These are phyloP conservation scores for Triplophysa siluroides DNA, from an alignment of 2,113 vertebrate genomes.

Conservation along the genomic window DNA sequence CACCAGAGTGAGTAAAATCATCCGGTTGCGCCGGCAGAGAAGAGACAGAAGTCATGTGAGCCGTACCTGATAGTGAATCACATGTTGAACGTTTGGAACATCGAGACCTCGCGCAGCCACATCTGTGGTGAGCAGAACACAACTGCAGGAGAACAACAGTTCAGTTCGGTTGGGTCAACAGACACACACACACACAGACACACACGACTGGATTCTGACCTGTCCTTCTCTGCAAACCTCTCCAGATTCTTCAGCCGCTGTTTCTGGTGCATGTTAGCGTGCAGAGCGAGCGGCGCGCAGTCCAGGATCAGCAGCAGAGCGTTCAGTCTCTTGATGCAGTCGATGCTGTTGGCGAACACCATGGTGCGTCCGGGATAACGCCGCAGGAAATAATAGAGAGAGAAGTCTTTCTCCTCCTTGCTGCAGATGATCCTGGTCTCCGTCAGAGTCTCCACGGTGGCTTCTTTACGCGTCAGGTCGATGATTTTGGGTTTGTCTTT, in stretches of 20 bases:
- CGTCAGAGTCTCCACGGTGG: constrained; percentile 89
- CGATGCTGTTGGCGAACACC: constrained; percentile 98
- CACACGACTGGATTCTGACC: constrained; percentile 70
- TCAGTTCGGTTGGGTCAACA: neutral
- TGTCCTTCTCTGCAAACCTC: constrained; percentile 87
- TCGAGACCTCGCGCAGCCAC: constrained; percentile 96
- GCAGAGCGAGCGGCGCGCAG: constrained; percentile 82
- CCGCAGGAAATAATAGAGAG: constrained; percentile 93
- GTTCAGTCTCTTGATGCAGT: constrained; percentile 91
- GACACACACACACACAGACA: neutral
- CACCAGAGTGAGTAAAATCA: neutral
- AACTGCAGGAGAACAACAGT: constrained; percentile 70
- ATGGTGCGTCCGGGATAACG: constrained; percentile 92
- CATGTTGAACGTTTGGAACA: constrained; percentile 92
- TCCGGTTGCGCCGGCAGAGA: neutral
- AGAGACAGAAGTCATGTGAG: neutral
- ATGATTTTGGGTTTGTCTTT: constrained; percentile 90
- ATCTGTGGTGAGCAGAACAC: constrained; percentile 92
- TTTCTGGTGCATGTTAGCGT: constrained; percentile 99
- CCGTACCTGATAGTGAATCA: constrained; percentile 95
- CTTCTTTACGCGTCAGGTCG: constrained; percentile 92
- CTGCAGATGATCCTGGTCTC: constrained; percentile 92
- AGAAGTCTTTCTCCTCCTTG: constrained; percentile 90
- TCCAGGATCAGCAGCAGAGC: constrained; percentile 89
- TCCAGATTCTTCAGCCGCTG: constrained; percentile 96